Base-by-base conservation (phyloP, 2,113 vertebrate genomes). In the Brevimyrus niger region DNA sequence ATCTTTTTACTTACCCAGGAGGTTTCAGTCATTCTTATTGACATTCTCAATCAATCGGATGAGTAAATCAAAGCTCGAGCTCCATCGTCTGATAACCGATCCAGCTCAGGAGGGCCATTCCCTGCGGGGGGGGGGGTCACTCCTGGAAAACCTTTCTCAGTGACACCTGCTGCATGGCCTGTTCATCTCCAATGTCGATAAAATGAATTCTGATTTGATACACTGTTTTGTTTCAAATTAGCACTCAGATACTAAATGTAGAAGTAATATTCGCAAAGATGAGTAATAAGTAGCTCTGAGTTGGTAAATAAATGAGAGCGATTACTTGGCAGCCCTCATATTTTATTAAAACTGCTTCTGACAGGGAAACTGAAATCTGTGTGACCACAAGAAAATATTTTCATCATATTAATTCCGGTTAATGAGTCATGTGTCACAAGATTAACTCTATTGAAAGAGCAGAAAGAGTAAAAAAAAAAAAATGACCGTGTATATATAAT, bases 31-130 rank as follows among this genome's bases (percentile, higher is more conserved):
- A 89, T 89, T 91, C 92, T 86, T 88, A 89, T 91, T 91, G 92
- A 84, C 55, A 91, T 89, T 89, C 89, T 87, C 90, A 89, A 89
- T 94, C 92, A 94, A 94, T 94, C 92, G 91, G 92, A 88, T 92
- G 55, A 91, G 88, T 92, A 84, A 93, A 92, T 90, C 89, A 92
- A 91, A 91, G 92, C 90, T 92, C 90, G 92, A 91, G 88, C 91
- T 91, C 92, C 93, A 90, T 91, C 92, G 92, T 93, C 86, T 92
- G 82, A 91, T 91, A 83, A 89, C 87, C 89, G 90, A 89, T 89
- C 87, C 48, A 90, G 90, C 89, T 88, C 53, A 86, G 76, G 47
- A 48, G 85, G 42, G 15, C n/a, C 10, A 31, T 44, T 89, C 48
- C 61, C 44, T 86, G n/a, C 17, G 4, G 80, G 0, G 21, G 7